These are phyloP conservation scores for Esperia sulphurella DNA, from an alignment of 2,888 invertebrate species.

Conservation along the genomic window DNA sequence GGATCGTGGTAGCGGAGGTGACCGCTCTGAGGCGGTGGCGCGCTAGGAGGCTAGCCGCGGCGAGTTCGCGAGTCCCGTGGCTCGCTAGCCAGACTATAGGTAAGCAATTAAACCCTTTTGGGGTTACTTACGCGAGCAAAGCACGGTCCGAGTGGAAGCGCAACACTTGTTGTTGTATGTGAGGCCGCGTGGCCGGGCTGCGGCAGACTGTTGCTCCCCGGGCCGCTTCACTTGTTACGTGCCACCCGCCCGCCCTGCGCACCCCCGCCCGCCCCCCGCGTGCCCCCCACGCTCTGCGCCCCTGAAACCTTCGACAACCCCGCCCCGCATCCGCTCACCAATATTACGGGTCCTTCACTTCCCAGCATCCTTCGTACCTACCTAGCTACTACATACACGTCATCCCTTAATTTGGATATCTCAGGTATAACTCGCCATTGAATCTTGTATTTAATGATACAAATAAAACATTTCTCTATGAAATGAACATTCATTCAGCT, in stretches of 20 bases:
- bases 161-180: conserved; percentile 56
- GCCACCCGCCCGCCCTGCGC: conserved; percentile 66
- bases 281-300: conserved; percentile 31
- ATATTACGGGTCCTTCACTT: conserved; percentile 66
- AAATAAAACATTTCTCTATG: background rate
- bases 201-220: conserved; percentile 78
- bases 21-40: conserved; percentile 13
- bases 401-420: conserved; percentile 26
- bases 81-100: conserved; percentile 30
- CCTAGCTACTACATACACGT: conserved; percentile 35
- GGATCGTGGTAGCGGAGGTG: conserved; percentile 11
- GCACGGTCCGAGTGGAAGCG: conserved; percentile 39
- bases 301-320: conserved; percentile 43
- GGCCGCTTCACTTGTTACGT: conserved; percentile 78
- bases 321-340: conserved; percentile 62
- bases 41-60: conserved; percentile 11
- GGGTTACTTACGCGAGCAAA: conserved; percentile 61
- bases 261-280: conserved; percentile 28
- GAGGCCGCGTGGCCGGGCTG: conserved; percentile 75
- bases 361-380: conserved; percentile 63
- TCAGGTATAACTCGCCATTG: conserved; percentile 14
- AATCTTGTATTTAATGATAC: background rate
- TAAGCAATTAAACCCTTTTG: conserved; percentile 47
- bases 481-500: background rate
- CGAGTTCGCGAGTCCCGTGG: conserved; percentile 15